Evolutionary conservation across 2,797 vertebrate species (phyloP).

Genomic region (Valencia hispanica): DNA sequence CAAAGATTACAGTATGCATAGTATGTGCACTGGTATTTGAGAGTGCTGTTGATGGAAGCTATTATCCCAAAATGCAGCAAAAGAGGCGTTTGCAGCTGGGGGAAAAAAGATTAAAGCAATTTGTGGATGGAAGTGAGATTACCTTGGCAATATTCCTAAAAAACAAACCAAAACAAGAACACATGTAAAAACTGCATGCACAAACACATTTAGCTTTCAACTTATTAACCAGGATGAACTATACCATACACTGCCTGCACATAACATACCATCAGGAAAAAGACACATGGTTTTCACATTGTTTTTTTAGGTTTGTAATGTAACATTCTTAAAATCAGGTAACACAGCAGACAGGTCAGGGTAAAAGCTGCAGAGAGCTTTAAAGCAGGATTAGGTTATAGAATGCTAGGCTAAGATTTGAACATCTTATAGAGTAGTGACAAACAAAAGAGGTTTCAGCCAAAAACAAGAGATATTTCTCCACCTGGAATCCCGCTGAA

Average conservation of each 20-base stretch:
- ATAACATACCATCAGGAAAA: not conserved
- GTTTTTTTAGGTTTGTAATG: not conserved
- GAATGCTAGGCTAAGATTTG: not conserved
- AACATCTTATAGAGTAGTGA: not conserved
- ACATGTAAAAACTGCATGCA: not conserved
- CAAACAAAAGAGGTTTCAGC: too few species aligned
- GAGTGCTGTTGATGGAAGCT: constrained; percentile 53
- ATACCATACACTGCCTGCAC: not conserved
- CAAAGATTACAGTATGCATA: constrained; percentile 49
- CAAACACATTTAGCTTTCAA: constrained; percentile 12
- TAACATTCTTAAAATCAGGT: not conserved
- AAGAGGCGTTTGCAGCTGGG: constrained; percentile 45
- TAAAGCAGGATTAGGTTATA: not conserved
- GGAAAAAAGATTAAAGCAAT: constrained; percentile 36
- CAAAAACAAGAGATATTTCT: too few species aligned
- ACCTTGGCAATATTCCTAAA: constrained; percentile 19
- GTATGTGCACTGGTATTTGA: constrained; percentile 45
- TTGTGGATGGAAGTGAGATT: constrained; percentile 18
- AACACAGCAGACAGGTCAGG: not conserved
- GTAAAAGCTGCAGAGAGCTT: not conserved
- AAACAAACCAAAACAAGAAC: constrained; percentile 2
- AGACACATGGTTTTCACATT: not conserved
- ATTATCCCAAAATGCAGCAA: constrained; percentile 34
- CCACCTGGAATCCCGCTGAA: too few species aligned
- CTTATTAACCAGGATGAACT: not conserved